Percentiles rank a stretch among this genome's conserved stretches.
phyloP scores from a whole-genome alignment of 2,113 vertebrate genomes.

The Pomatorhinus ruficollis region DNA sequence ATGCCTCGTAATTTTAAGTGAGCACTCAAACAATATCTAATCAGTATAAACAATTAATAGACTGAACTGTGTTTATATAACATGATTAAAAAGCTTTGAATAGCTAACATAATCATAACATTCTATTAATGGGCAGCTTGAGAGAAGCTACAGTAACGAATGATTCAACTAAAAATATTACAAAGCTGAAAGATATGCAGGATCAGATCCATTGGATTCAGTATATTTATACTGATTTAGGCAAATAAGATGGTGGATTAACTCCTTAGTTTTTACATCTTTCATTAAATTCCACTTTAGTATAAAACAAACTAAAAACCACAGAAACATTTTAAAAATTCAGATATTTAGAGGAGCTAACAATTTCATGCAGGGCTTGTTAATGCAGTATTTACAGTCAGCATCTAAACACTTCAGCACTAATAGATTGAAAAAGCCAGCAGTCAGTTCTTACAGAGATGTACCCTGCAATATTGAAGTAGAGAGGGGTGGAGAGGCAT shows the following conservation, averaged over 20 bases:
- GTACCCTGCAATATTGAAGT: not conserved
- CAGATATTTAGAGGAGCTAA: not conserved
- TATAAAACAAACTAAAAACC: not conserved
- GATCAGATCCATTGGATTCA: not conserved
- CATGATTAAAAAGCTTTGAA: constrained; percentile 29
- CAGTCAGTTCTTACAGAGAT: not conserved
- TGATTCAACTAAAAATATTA: not conserved
- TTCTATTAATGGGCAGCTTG: not conserved
- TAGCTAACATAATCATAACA: not conserved
- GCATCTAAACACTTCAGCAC: not conserved
- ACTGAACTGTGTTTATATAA: constrained; percentile 16
- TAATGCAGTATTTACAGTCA: not conserved
- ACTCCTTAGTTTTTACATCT: not conserved
- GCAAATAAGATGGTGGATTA: not conserved
- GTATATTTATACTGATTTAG: not conserved
- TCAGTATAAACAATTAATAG: constrained; percentile 28
- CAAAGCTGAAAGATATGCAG: not conserved
- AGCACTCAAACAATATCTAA: constrained; percentile 3
- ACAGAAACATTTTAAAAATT: not conserved
- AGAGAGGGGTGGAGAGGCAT: not conserved
- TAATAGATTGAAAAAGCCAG: not conserved
- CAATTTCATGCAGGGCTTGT: not conserved
- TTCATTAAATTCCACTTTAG: not conserved
- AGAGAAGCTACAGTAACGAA: not conserved
- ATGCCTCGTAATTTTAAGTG: not conserved